Conservation (phyloP, 2,113 vertebrate species). For the Takifugu bimaculatus region DNA sequence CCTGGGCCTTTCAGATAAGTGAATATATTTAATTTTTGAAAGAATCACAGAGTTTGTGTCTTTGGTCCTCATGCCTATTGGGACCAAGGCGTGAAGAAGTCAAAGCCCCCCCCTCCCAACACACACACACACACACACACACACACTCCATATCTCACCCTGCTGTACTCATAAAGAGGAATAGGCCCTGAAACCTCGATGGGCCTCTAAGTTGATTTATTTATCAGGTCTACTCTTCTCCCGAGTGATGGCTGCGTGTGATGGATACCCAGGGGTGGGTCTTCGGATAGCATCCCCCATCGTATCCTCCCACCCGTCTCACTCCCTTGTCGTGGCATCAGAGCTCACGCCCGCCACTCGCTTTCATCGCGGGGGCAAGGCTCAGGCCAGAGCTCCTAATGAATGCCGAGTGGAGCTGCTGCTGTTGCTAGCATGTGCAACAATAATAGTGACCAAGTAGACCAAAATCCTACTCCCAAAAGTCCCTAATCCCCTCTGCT, state of each 20-base stretch:
- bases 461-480: constrained; percentile 9
- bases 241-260: constrained; percentile 68
- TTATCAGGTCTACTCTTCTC: constrained; percentile 74
- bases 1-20: constrained; percentile 75
- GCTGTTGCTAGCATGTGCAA: constrained; percentile 25
- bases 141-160: constrained; percentile 47
- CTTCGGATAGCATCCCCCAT: constrained; percentile 46
- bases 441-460: constrained; percentile 40
- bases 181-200: constrained; percentile 74
- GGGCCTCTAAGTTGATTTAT: constrained; percentile 81
- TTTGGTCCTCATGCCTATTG: constrained; percentile 76
- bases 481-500: constrained; percentile 6
- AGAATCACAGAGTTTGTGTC: constrained; percentile 76
- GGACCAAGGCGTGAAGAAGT: constrained; percentile 69
- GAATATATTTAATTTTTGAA: constrained; percentile 80
- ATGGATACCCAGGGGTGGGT: constrained; percentile 75
- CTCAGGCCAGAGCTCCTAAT: constrained; percentile 55
- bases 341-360: constrained; percentile 49
- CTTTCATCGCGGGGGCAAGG: constrained; percentile 62
- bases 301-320: constrained; percentile 4
- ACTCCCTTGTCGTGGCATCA: constrained; percentile 51
- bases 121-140: background rate
- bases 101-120: constrained; percentile 30
- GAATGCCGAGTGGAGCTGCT: constrained; percentile 45
- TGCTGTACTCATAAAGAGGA: constrained; percentile 69